These are phyloP conservation scores for Bucco capensis DNA, from an alignment of 2,113 vertebrate species.

Conservation along the genomic window DNA sequence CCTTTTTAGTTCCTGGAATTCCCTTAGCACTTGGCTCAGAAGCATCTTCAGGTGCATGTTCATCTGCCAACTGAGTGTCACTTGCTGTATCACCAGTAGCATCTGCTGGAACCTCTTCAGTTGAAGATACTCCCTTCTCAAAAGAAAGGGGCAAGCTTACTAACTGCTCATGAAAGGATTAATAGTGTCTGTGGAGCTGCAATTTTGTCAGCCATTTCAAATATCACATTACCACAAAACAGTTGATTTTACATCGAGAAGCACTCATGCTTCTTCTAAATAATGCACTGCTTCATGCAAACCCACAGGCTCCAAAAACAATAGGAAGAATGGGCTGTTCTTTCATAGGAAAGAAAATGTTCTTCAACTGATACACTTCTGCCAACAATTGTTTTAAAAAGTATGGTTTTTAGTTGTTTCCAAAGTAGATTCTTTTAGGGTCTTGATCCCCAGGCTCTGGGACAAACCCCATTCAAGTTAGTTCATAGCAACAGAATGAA, in stretches of 20 bases:
- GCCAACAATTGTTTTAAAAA: neutral
- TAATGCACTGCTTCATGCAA: neutral
- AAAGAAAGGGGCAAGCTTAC: neutral
- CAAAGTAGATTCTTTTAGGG: neutral
- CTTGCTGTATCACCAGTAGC: neutral
- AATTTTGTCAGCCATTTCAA: neutral
- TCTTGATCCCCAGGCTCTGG: neutral
- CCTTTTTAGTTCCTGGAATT: conserved; percentile 49
- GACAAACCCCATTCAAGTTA: neutral
- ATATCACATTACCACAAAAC: neutral
- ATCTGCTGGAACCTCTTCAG: conserved; percentile 65
- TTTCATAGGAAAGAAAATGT: neutral
- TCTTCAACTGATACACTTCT: neutral
- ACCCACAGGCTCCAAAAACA: neutral
- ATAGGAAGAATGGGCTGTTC: neutral
- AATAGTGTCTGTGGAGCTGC: neutral
- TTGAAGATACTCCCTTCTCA: conserved; percentile 57
- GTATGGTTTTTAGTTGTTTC: neutral
- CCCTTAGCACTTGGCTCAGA: conserved; percentile 35
- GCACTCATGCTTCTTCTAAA: neutral
- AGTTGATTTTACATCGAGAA: neutral
- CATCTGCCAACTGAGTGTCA: conserved; percentile 51
- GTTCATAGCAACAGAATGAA: neutral
- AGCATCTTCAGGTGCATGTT: conserved; percentile 39
- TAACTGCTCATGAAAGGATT: neutral